These are phyloP conservation scores for Pteronura brasiliensis DNA, from an alignment of 2,113 vertebrate genomes.

Conservation along the genomic window DNA sequence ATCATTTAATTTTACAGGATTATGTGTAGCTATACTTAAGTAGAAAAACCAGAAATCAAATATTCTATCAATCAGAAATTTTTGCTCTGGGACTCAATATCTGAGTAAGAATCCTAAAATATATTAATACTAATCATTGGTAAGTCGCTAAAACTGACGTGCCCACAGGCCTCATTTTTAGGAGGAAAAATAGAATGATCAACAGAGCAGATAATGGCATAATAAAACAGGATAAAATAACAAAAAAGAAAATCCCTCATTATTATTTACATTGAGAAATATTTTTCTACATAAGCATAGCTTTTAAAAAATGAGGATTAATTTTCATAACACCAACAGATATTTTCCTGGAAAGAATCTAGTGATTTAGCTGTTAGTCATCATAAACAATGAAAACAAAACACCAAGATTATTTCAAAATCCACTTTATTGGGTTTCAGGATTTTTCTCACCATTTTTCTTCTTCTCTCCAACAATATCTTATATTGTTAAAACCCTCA, in stretches of 20 bases:
- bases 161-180: background rate
- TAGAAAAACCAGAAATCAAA: slow-evolving; percentile 35
- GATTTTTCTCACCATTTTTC: background rate
- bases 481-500: slow-evolving; percentile 11
- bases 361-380: background rate
- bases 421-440: background rate
- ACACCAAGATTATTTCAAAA: slow-evolving; percentile 5
- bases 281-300: background rate
- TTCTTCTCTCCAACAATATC: background rate
- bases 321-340: background rate
- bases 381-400: background rate
- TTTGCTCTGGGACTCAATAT: background rate
- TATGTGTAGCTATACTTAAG: background rate
- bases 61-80: slow-evolving; percentile 31
- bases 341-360: background rate
- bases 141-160: background rate
- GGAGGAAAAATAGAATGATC: background rate
- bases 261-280: slow-evolving; percentile 11
- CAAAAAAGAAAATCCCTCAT: background rate
- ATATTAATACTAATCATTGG: background rate
- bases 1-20: background rate
- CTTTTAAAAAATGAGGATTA: background rate
- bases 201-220: background rate
- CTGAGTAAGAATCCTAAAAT: background rate
- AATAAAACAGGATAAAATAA: slow-evolving; percentile 3